Evolutionary conservation across 35 echinoderm and acorn worm species (phyloP).

Genomic region (Chiridota heheva): DNA sequence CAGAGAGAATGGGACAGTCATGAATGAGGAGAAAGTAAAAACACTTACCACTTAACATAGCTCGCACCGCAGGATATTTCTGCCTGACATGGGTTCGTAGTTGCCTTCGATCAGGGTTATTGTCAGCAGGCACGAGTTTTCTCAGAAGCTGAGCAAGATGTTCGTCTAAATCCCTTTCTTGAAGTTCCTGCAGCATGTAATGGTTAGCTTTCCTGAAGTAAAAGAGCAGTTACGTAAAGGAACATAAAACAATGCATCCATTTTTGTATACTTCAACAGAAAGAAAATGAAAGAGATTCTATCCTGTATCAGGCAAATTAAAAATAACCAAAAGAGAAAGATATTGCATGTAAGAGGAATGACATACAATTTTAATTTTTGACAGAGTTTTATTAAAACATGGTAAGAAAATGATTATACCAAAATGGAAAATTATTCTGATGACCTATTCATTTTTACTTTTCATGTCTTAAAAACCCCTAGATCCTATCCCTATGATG

Average conservation of each 20-base stretch:
- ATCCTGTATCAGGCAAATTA: too few species aligned
- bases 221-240: not conserved
- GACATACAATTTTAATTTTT: too few species aligned
- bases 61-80: conserved; percentile 54
- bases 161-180: conserved; percentile 77
- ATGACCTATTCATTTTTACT: too few species aligned
- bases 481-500: too few species aligned
- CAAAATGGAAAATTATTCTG: conserved; percentile 3
- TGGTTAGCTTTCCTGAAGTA: conserved; percentile 72
- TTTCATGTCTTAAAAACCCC: too few species aligned
- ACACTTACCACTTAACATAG: conserved; percentile 46
- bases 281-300: not conserved
- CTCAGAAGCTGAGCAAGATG: conserved; percentile 74
- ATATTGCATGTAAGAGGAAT: too few species aligned
- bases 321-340: too few species aligned
- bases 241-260: not conserved
- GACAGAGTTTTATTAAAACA: too few species aligned
- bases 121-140: conserved; percentile 80
- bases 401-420: not conserved
- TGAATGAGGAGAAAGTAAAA: not conserved
- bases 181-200: conserved; percentile 69
- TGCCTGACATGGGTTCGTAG: conserved; percentile 67
- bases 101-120: conserved; percentile 69
- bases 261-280: not conserved
- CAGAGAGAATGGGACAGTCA: too few species aligned